Evolutionary conservation across 2,888 invertebrate genomes (phyloP), one percentile per base, ranked within the genome.

Genomic region (Parnassius apollo): DNA sequence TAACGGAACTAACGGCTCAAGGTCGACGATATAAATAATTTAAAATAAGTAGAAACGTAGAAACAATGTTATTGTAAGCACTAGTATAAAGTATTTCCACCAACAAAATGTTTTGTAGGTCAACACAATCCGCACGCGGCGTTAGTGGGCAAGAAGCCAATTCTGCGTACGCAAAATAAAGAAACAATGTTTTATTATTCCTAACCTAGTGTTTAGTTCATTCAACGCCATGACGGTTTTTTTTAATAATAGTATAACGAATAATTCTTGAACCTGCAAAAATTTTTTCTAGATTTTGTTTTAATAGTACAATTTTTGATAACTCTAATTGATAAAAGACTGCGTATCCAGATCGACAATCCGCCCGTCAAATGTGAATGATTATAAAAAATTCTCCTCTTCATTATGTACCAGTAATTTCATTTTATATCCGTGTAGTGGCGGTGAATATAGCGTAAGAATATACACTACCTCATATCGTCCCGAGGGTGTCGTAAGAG

Each of bases 91-190:
- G 25, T 25, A 25, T 52, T 52, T 25, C 7, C 11, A 44, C 44
- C 9, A 57, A 57, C 35, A 48, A 57, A 57, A 25, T n/a, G 9
- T 12, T 57, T 57, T 57, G 48, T 57, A 48, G 57, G 57, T 57
- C 48, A 48, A 12, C 9, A 4, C 54, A 11, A 10, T n/a, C 44
- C 44, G 54, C 51, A 22, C 54, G 48, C 48, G 48, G 49, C 57
- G n/a, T 42, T 57, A 57, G 57, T 48, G 57, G 57, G 57, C 57
- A 49, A 8, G 10, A n/a, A 35, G 57, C 57, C 57, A 57, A 49
- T 42, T 35, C 9, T 0, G 35, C 25, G 35, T 48, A 48, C n/a
- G n/a, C 25, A 35, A 35, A 57, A 25, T 13, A 42, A 55, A 42
- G 35, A 57, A 57, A 48, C 48, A 49, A 35, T n/a, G 48, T 48